Percentiles rank a stretch among this genome's conserved stretches.
Conservation (phyloP, 2,888 invertebrate species). For the Agriopis marginaria region DNA sequence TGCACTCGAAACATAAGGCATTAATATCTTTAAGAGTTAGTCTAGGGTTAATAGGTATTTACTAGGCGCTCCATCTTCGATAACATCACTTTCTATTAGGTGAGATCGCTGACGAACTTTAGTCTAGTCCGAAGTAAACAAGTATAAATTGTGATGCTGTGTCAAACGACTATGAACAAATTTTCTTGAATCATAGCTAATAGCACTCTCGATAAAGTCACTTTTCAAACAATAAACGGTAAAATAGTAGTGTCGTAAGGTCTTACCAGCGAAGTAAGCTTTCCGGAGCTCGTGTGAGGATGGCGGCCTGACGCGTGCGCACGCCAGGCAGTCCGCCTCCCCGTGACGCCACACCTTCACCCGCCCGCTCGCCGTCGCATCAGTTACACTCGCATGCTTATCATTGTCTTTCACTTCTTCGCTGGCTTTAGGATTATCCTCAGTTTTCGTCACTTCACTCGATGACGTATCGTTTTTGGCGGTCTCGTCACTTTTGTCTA, state of each 20-base stretch:
- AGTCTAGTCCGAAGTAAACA: too few species aligned
- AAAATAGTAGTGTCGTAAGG: not conserved
- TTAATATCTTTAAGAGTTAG: too few species aligned
- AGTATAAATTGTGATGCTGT: too few species aligned
- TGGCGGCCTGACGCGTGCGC: constrained; percentile 74
- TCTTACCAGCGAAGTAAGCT: constrained; percentile 78
- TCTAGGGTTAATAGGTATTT: too few species aligned
- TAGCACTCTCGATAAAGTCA: too few species aligned
- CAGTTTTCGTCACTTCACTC: constrained; percentile 39
- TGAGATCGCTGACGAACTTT: too few species aligned
- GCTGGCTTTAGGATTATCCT: constrained; percentile 37
- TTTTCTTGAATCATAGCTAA: too few species aligned
- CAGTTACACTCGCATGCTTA: constrained; percentile 27
- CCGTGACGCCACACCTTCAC: constrained; percentile 66
- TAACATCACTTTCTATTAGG: too few species aligned
- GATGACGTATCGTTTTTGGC: constrained; percentile 41
- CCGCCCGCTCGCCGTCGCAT: constrained; percentile 30
- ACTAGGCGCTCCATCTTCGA: too few species aligned
- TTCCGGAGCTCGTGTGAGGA: constrained; percentile 79
- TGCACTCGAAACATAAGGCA: too few species aligned
- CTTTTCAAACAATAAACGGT: too few species aligned
- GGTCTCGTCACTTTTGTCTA: constrained; percentile 41
- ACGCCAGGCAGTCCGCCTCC: constrained; percentile 71
- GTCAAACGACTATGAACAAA: too few species aligned
- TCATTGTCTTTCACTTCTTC: constrained; percentile 24